Conservation (phyloP, 1,140 invertebrate genomes). For the Patella vulgata region DNA sequence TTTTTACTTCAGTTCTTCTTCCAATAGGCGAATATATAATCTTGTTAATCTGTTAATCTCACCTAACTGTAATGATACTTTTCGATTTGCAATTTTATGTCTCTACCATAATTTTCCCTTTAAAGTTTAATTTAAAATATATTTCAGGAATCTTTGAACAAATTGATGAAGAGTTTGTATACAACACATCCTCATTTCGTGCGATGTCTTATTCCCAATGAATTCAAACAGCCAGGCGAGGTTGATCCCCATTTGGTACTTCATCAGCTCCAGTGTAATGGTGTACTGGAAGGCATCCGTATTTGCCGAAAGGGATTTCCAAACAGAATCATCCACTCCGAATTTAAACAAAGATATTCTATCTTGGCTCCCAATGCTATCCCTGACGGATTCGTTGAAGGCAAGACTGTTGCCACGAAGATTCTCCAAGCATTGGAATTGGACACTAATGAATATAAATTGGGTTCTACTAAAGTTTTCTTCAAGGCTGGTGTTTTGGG, state of each 20-base stretch:
- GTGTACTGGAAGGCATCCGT: slow-evolving; percentile 99
- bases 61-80: no score
- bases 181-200: slow-evolving; percentile 99
- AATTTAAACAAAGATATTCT: slow-evolving; percentile 99
- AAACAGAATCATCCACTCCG: slow-evolving; percentile 99
- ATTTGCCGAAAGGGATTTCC: slow-evolving; percentile 99
- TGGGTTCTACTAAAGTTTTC: slow-evolving; percentile 98
- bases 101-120: no score
- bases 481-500: slow-evolving; percentile 99
- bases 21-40: no score
- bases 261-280: slow-evolving; percentile 99
- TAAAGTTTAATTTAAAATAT: no score
- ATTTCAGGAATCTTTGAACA: slow-evolving; percentile 62
- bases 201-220: slow-evolving; percentile 99
- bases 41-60: no score
- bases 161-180: slow-evolving; percentile 92
- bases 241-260: slow-evolving; percentile 98
- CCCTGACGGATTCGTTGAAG: slow-evolving; percentile 78
- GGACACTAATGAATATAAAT: slow-evolving; percentile 88
- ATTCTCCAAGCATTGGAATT: slow-evolving; percentile 83
- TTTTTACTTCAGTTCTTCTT: no score
- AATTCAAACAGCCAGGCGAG: slow-evolving; percentile 90
- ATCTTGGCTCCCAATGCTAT: slow-evolving; percentile 91
- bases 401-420: slow-evolving; percentile 83
- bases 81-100: no score